Percentiles rank a stretch among this genome's conserved stretches.
Evolutionary conservation across 1,140 invertebrate genomes (phyloP).

Genomic region (Drosophila baimaii): DNA sequence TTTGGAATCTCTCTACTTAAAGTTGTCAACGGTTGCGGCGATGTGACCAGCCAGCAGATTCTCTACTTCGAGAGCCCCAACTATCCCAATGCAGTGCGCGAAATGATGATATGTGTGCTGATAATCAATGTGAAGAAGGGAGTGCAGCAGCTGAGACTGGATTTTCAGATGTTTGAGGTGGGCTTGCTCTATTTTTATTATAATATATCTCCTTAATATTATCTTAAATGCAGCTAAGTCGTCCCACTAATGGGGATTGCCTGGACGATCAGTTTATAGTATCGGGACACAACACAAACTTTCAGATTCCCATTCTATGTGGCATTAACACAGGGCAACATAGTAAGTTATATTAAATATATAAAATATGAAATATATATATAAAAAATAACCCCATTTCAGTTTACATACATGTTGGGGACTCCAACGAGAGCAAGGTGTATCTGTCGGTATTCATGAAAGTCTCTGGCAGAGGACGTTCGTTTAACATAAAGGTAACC

Average conservation of each 20-base stretch:
- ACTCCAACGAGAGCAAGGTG: slow-evolving; percentile 86
- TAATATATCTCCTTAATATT: not conserved
- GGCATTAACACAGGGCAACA: slow-evolving; percentile 91
- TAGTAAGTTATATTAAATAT: slow-evolving; percentile 85
- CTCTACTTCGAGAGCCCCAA: slow-evolving; percentile 87
- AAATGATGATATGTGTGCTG: slow-evolving; percentile 86
- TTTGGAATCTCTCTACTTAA: slow-evolving; percentile 31
- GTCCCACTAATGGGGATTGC: slow-evolving; percentile 88
- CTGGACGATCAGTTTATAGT: slow-evolving; percentile 88
- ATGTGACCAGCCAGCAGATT: slow-evolving; percentile 85
- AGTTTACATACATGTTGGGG: slow-evolving; percentile 90
- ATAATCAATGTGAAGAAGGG: slow-evolving; percentile 87
- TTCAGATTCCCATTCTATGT: slow-evolving; percentile 88
- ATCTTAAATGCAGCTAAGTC: slow-evolving; percentile 85
- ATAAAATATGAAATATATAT: not conserved
- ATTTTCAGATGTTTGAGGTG: slow-evolving; percentile 90
- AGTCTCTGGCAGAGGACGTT: slow-evolving; percentile 84
- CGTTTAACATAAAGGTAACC: slow-evolving; percentile 88
- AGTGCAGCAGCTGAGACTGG: slow-evolving; percentile 88
- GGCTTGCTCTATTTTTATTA: not conserved
- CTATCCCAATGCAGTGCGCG: slow-evolving; percentile 84
- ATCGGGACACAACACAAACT: slow-evolving; percentile 89
- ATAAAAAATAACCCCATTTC: not conserved
- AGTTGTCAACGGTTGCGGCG: slow-evolving; percentile 87
- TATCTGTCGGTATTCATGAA: slow-evolving; percentile 88